Conservation (phyloP, 2,113 vertebrate genomes). For the Mola mola region DNA sequence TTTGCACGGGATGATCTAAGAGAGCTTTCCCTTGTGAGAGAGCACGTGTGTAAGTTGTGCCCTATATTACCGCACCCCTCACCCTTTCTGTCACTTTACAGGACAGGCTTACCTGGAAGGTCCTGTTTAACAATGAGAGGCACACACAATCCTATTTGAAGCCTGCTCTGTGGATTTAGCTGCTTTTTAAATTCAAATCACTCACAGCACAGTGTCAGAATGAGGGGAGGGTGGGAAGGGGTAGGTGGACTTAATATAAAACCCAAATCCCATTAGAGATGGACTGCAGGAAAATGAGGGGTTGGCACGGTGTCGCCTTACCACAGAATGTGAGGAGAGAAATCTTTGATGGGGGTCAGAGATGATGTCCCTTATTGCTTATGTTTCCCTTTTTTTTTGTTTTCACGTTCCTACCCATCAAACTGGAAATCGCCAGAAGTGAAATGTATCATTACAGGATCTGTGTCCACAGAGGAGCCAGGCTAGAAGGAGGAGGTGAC, state of each 20-base stretch:
- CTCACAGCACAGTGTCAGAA: constrained; percentile 72
- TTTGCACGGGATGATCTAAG: constrained; percentile 30
- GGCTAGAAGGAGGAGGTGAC: constrained; percentile 80
- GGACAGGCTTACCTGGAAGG: constrained; percentile 67
- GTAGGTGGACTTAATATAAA: constrained; percentile 81
- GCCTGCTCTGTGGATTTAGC: constrained; percentile 78
- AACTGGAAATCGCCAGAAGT: constrained; percentile 80
- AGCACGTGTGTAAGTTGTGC: constrained; percentile 55
- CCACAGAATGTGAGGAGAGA: constrained; percentile 69
- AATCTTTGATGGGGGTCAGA: constrained; percentile 84
- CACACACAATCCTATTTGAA: constrained; percentile 76
- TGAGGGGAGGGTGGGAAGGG: constrained; percentile 66
- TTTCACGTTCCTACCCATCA: constrained; percentile 72
- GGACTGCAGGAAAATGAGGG: constrained; percentile 79
- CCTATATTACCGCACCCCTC: constrained; percentile 67
- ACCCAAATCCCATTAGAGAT: constrained; percentile 85
- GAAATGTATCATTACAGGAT: constrained; percentile 86
- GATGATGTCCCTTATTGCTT: constrained; percentile 76
- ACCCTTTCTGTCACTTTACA: constrained; percentile 72
- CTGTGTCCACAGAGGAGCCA: constrained; percentile 76
- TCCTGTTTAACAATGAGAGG: constrained; percentile 65
- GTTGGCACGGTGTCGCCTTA: constrained; percentile 73
- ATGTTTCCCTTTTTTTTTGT: constrained; percentile 66
- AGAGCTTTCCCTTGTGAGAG: constrained; percentile 34
- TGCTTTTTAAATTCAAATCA: constrained; percentile 82